Evolutionary conservation across 1,140 invertebrate species (phyloP).

Genomic region (honey bee (Apis mellifera)): DNA sequence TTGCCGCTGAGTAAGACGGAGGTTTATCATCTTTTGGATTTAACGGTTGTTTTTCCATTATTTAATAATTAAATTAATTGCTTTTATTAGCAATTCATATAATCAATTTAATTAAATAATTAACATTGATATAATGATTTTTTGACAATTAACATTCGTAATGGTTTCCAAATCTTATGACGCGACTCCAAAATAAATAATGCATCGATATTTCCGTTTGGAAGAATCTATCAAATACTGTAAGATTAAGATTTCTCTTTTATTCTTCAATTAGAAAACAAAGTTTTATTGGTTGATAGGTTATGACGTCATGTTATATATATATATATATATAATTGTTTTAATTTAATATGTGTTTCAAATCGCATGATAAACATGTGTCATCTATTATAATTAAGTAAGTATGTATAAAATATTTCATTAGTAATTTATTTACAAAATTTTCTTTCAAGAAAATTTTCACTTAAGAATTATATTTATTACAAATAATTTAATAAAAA

Average conservation of each 20-base stretch:
- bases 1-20: constrained; percentile 61
- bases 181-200: constrained; percentile 20
- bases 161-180: neutral
- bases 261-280: neutral
- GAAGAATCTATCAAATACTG: neutral
- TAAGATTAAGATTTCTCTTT: neutral
- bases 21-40: constrained; percentile 62
- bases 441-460: neutral
- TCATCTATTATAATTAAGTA: neutral
- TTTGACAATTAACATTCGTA: constrained; percentile 20
- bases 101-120: constrained; percentile 25
- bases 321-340: neutral
- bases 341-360: neutral
- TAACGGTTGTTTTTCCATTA: constrained; percentile 66
- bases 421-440: neutral
- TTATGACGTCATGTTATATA: neutral
- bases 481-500: neutral
- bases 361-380: neutral
- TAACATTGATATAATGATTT: neutral
- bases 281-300: constrained; percentile 1
- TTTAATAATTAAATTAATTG: neutral
- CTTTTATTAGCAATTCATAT: neutral
- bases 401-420: neutral
- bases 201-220: neutral
- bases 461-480: neutral